Conservation (phyloP, 2,888 invertebrate genomes). For the Diarsia brunnea region DNA sequence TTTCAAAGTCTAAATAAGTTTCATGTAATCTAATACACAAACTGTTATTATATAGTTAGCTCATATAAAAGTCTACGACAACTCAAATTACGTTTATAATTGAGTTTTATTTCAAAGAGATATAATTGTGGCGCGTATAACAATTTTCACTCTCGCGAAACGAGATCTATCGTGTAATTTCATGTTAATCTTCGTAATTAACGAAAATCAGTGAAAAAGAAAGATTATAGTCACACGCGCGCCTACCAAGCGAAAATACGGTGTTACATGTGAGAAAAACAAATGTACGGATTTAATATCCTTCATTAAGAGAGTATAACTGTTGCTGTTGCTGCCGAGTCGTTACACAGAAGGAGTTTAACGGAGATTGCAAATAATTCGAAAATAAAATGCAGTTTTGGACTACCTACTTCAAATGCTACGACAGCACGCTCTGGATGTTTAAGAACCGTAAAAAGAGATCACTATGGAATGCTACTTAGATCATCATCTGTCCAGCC, state of each 20-base stretch:
- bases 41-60: slow-evolving; percentile 46
- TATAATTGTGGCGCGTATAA: slow-evolving; percentile 70
- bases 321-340: no score
- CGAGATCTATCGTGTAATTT: slow-evolving; percentile 71
- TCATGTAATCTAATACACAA: slow-evolving; percentile 59
- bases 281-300: slow-evolving; percentile 8
- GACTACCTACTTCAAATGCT: neutral
- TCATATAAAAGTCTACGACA: slow-evolving; percentile 62
- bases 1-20: slow-evolving; percentile 55
- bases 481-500: no score
- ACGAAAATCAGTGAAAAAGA: slow-evolving; percentile 71
- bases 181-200: slow-evolving; percentile 73
- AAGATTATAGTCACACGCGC: slow-evolving; percentile 51
- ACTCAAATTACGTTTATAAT: slow-evolving; percentile 73
- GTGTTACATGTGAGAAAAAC: slow-evolving; percentile 17
- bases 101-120: slow-evolving; percentile 74
- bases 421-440: neutral
- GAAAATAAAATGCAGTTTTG: neutral
- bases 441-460: no score
- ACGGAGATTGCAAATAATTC: neutral
- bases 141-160: slow-evolving; percentile 76
- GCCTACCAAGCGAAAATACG: slow-evolving; percentile 26
- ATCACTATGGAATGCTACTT: no score
- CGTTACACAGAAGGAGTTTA: neutral
- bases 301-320: no score